These are phyloP conservation scores for Conus canariensis DNA, from an alignment of 2,888 invertebrate genomes.

Conservation along the genomic window DNA sequence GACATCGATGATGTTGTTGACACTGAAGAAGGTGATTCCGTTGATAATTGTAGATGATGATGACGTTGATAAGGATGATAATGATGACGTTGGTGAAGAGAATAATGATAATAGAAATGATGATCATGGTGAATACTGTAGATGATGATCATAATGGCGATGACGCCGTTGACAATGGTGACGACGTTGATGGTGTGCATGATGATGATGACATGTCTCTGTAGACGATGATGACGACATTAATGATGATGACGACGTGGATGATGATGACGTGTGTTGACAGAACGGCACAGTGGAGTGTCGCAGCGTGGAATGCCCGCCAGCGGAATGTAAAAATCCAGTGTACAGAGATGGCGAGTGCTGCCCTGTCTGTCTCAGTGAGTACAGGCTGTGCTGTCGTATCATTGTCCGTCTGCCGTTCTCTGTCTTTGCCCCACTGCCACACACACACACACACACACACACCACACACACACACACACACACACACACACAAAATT, in stretches of 20 bases:
- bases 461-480: no score
- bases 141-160: conserved; percentile 82
- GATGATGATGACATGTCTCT: background rate
- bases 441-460: no score
- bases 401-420: background rate
- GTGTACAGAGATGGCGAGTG: conserved; percentile 88
- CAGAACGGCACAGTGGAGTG: conserved; percentile 92
- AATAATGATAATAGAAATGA: background rate
- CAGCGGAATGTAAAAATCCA: conserved; percentile 89
- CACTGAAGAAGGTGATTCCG: background rate
- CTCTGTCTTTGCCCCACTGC: background rate
- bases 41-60: background rate
- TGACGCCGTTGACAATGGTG: background rate
- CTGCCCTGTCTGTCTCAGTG: conserved; percentile 92
- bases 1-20: background rate
- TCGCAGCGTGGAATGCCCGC: conserved; percentile 89
- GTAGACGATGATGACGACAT: background rate
- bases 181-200: background rate
- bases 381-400: conserved; percentile 78
- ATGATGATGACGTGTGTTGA: background rate
- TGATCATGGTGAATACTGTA: background rate
- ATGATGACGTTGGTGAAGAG: background rate
- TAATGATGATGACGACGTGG: background rate
- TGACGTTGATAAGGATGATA: background rate
- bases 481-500: no score